Conservation (phyloP, 2,888 invertebrate genomes). For the Chymomyza fuscimana region DNA sequence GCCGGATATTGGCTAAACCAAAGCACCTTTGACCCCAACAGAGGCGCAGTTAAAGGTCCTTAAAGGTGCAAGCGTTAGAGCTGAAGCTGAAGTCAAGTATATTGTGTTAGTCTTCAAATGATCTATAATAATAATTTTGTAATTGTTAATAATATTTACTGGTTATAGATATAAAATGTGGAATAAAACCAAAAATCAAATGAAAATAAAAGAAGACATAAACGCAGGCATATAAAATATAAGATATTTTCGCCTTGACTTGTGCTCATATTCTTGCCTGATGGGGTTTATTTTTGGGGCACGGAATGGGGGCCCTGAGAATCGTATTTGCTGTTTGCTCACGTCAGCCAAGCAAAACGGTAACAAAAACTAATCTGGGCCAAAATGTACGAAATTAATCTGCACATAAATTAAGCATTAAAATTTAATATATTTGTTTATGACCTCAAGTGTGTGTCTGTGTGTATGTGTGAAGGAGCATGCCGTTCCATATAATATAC, state of each 20-base stretch:
- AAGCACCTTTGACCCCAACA: too few relatives aligned
- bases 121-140: too few relatives aligned
- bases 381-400: conserved; percentile 48
- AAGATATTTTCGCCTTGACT: neutral
- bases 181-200: neutral
- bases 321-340: neutral
- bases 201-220: neutral
- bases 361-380: conserved; percentile 44
- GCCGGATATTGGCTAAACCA: too few relatives aligned
- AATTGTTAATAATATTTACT: too few relatives aligned
- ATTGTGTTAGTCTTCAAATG: too few relatives aligned
- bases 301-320: neutral
- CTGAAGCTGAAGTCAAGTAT: too few relatives aligned
- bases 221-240: neutral
- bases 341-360: neutral
- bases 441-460: conserved; percentile 20
- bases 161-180: neutral
- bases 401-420: conserved; percentile 52
- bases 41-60: too few relatives aligned
- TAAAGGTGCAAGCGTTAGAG: too few relatives aligned
- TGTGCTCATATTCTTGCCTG: neutral
- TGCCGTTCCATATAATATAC: too few relatives aligned
- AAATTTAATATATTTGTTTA: conserved; percentile 54
- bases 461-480: neutral
- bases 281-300: neutral